Percentiles rank a stretch among this genome's conserved stretches.
phyloP scores from a whole-genome alignment of 2,113 vertebrate species.

The Dascyllus trimaculatus region DNA sequence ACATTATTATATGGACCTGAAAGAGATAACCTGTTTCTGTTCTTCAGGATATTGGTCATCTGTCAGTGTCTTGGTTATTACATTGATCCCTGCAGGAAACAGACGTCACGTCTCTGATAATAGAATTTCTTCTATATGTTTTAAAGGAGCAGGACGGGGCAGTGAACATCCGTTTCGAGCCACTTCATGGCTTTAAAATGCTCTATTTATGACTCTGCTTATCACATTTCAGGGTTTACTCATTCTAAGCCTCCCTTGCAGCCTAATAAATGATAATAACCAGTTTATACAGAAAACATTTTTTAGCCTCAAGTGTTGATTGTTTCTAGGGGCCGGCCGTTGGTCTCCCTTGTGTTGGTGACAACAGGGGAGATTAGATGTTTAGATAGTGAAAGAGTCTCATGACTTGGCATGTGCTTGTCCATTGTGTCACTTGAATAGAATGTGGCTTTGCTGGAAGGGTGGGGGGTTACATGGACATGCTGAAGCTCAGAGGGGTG shows the following conservation, averaged over 20 bases:
- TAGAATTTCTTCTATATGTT: constrained; percentile 32
- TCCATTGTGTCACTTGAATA: constrained; percentile 77
- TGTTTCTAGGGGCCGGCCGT: constrained; percentile 34
- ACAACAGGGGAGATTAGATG: constrained; percentile 72
- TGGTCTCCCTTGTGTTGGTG: constrained; percentile 51
- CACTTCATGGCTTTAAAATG: constrained; percentile 16
- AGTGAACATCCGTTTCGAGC: constrained; percentile 27
- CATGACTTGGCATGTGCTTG: constrained; percentile 72
- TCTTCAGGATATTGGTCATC: constrained; percentile 3
- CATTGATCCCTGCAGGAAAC: constrained; percentile 14
- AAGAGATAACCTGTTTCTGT: constrained; percentile 1
- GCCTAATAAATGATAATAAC: neutral
- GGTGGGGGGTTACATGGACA: constrained; percentile 2
- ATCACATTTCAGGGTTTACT: neutral
- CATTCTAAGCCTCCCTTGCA: neutral
- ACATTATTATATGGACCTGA: constrained; percentile 57
- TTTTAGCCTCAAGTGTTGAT: constrained; percentile 25
- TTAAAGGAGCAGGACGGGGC: constrained; percentile 5
- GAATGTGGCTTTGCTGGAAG: constrained; percentile 55
- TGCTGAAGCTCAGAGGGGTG: neutral
- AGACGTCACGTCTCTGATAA: constrained; percentile 34
- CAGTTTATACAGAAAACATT: constrained; percentile 14
- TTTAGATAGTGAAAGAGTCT: constrained; percentile 73
- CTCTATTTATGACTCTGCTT: constrained; percentile 2
- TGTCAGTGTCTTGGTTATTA: constrained; percentile 17